Percentiles rank a stretch among this genome's conserved stretches.
These are phyloP conservation scores for Danio tinwini DNA, from an alignment of 2,797 vertebrate species.

Conservation along the genomic window DNA sequence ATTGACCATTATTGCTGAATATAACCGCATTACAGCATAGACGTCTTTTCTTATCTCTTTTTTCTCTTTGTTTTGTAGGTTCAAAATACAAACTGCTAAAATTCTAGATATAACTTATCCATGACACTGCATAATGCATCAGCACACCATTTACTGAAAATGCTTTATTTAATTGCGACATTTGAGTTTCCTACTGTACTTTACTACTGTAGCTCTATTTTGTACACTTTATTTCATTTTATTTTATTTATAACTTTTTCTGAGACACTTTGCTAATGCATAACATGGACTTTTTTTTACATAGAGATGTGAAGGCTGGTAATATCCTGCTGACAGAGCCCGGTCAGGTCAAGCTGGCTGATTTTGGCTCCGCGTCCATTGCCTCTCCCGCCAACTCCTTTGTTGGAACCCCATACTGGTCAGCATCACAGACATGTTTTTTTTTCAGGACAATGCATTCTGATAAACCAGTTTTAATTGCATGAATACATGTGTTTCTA, in stretches of 20 bases:
- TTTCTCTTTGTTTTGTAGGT: too few species aligned
- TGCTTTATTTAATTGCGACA: too few species aligned
- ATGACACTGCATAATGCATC: too few species aligned
- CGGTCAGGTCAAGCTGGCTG: slow-evolving; percentile 97
- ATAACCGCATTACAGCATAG: too few species aligned
- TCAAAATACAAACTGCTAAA: too few species aligned
- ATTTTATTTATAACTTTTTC: background rate
- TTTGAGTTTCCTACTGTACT: too few species aligned
- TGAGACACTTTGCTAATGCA: background rate
- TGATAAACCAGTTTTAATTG: background rate
- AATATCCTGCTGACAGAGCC: slow-evolving; percentile 98
- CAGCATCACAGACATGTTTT: slow-evolving; percentile 61
- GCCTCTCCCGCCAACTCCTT: slow-evolving; percentile 98
- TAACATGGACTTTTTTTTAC: background rate
- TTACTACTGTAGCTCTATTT: too few species aligned
- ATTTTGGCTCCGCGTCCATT: slow-evolving; percentile 98
- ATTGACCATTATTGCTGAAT: too few species aligned
- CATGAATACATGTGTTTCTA: slow-evolving; percentile 59
- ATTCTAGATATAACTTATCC: too few species aligned
- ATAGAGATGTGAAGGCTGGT: slow-evolving; percentile 98
- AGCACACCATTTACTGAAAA: too few species aligned
- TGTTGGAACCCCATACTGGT: slow-evolving; percentile 99
- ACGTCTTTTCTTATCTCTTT: too few species aligned
- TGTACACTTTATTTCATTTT: too few species aligned
- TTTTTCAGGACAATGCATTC: background rate